Evolutionary conservation across 2,113 vertebrate genomes (phyloP), one percentile per base, ranked within the genome.

Genomic region (Pontoporia blainvillei): DNA sequence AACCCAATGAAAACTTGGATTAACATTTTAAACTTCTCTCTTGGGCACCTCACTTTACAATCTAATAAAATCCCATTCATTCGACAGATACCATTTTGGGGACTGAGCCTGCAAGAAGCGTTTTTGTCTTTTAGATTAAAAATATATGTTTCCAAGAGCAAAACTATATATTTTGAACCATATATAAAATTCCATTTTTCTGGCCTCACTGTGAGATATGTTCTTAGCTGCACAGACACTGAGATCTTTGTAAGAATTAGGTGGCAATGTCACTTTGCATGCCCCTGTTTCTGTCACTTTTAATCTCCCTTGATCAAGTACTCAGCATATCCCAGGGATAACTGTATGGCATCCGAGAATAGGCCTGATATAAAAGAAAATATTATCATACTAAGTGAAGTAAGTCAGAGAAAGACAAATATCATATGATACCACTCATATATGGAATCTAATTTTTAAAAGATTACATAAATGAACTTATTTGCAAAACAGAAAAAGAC

Each of bases 1-100:
- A 97, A 97, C 7, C 3, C 84, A 97, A 36, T 96, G 96, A 97
- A 20, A 91, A 86, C 86, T 4, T 94, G 57, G 31, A 76, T 75
- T 92, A 95, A 95, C 96, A 90, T 95, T 76, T 87, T 94, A 78
- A 91, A 49, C 49, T 92, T 87, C 96, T 96, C 71, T 73, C 93
- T 96, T 88, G 90, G 0, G 7, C 4, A 27, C 3, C 23, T 94
- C 23, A 27, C 67, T 97, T 49, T 83, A 49, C 29, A 8, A 78
- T 81, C n/a, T 31, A 44, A 93, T 84, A 83, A 75, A 57, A 82
- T 93, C 6, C 62, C n/a, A 73, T 83, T 78, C 21, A 64, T 2
- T 52, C 14, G 34, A 72, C 5, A 91, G 61, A 8, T 6, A 85
- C 13, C 1, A 41, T 93, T 97, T 95, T 34, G 18, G 25, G 10